Percentiles rank a stretch among this genome's conserved stretches.
phyloP scores from a whole-genome alignment of 2,113 vertebrate genomes.

The Thamnaconus septentrionalis region DNA sequence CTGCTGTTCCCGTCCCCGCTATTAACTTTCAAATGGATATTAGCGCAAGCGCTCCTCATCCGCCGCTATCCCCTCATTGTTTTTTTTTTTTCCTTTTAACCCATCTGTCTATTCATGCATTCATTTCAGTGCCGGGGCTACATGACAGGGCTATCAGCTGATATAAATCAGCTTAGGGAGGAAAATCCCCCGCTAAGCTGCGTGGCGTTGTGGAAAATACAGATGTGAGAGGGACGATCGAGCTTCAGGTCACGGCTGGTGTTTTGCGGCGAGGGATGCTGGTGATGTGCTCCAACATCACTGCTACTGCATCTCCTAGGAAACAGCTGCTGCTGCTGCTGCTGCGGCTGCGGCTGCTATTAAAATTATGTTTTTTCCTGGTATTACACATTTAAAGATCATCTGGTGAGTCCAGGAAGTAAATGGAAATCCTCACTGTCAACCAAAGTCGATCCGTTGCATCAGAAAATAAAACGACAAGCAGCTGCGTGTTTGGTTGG shows the following conservation, averaged over 20 bases:
- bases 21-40: conserved; percentile 54
- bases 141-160: conserved; percentile 52
- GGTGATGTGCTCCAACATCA: no score
- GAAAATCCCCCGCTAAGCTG: conserved; percentile 50
- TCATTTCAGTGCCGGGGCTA: conserved; percentile 29
- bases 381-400: no score
- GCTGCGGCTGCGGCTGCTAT: no score
- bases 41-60: conserved; percentile 23
- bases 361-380: no score
- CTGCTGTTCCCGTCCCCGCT: neutral
- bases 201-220: conserved; percentile 37
- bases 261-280: no score
- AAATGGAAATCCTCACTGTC: no score
- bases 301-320: no score
- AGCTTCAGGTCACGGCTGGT: neutral
- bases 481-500: no score
- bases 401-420: no score
- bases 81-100: neutral
- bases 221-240: conserved; percentile 41
- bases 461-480: no score
- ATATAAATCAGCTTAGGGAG: conserved; percentile 59
- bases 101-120: conserved; percentile 47
- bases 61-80: conserved; percentile 22
- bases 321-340: no score
- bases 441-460: no score